Evolutionary conservation across 2,113 vertebrate species (phyloP).

Genomic region (Strigops habroptila): DNA sequence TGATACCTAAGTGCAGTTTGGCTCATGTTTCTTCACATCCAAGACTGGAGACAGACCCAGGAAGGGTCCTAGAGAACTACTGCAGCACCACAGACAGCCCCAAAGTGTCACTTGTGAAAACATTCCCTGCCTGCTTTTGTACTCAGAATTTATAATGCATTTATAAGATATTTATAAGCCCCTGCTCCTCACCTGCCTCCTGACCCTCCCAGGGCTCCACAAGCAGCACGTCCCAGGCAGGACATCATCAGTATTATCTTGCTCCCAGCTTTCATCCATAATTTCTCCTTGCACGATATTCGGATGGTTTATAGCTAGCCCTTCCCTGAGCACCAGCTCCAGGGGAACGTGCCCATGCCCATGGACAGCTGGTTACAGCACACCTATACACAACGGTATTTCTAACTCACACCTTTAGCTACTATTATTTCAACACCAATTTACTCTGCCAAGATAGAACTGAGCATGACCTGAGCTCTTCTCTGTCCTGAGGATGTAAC

Average conservation of each 20-base stretch:
- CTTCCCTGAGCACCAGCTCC: background rate
- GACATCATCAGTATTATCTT: accelerated
- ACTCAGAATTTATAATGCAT: background rate
- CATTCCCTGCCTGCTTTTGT: background rate
- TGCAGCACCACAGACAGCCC: background rate
- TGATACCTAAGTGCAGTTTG: background rate
- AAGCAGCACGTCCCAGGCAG: background rate
- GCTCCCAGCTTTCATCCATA: background rate
- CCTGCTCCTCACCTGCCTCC: background rate
- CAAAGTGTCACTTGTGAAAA: background rate
- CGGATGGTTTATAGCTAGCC: background rate
- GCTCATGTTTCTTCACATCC: background rate
- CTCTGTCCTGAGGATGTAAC: background rate
- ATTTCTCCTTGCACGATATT: background rate
- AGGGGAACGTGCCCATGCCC: accelerated
- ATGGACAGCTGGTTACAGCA: accelerated
- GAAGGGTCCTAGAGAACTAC: background rate
- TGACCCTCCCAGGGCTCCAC: background rate
- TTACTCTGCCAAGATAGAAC: background rate
- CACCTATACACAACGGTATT: background rate
- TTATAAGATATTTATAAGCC: background rate
- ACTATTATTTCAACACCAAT: background rate
- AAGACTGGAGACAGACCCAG: background rate
- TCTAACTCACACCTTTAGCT: background rate
- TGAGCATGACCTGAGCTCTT: background rate